Base-by-base conservation (phyloP, 1,140 invertebrate species). In the Sarcophaga bullata region DNA sequence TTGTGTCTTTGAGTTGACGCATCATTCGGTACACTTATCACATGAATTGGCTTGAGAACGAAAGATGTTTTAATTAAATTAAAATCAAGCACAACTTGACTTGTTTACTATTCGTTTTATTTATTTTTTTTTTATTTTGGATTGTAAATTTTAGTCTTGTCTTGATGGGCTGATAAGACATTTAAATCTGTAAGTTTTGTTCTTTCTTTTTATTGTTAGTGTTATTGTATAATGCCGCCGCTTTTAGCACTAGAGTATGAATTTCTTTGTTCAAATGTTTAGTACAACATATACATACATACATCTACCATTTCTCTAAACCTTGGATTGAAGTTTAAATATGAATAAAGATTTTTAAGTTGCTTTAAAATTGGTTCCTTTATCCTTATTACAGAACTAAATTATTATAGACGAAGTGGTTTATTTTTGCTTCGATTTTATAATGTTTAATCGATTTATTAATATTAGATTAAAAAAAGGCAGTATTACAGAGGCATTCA, bases 21-120 rank as follows among this genome's bases (percentile, higher is more conserved):
- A 78, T 78, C 48, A 84, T 85, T 19, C 49, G 83, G 37, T 73
- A 83, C 86, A 87, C 83, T 85, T 86, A 19, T 83, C 46, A 6
- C 48, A 37, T 49, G 54, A 84, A 75, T 83, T 85, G 37, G 82
- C 68, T 76, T 80, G 62, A n/a, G 81, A 58, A 54, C 87, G 52
- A 81, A 84, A 87, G 86, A 88, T 86, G 84, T 86, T 88, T 88
- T 88, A 88, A 88, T 88, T 88, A 87, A 87, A 87, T 83, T 83
- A 80, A 82, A 68, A 52, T 25, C 48, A 58, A 37, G 58, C 80
- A 80, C 49, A 50, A 48, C n/a, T 50, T 76, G 62, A 72, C 62
- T 76, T 48, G 25, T 37, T 37, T 37, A 37, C 25, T 4, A 37
- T 37, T 37, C 25, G 25, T 37, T 37, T 37, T 37, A 37, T 37